These are phyloP conservation scores for Anguilla obscura DNA, from an alignment of 2,797 vertebrate genomes.

Conservation along the genomic window DNA sequence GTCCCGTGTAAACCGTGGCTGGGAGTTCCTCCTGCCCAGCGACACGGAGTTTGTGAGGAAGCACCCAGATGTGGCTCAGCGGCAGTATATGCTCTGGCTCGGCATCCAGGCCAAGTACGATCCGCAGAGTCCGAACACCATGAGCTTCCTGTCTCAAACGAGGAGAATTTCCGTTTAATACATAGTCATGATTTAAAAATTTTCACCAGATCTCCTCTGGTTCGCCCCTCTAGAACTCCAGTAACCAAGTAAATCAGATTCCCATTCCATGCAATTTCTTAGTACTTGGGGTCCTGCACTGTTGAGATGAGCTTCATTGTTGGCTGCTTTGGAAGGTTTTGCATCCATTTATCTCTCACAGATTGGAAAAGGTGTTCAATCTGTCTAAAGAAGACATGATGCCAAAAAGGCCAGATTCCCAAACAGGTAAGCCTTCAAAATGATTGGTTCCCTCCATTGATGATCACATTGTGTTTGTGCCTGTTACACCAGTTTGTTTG, in stretches of 20 bases:
- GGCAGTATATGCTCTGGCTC: slow-evolving; percentile 96
- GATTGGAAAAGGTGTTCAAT: slow-evolving; percentile 94
- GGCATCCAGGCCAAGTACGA: slow-evolving; percentile 97
- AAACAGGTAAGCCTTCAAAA: slow-evolving; percentile 72
- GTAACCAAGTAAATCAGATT: too few relatives aligned
- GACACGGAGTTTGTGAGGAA: slow-evolving; percentile 91
- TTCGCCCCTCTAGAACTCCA: too few relatives aligned
- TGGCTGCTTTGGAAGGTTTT: not conserved
- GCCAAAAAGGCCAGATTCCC: slow-evolving; percentile 79
- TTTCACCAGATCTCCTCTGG: too few relatives aligned
- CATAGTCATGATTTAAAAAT: too few relatives aligned
- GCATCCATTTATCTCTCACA: slow-evolving; percentile 56
- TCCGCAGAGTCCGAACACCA: not conserved
- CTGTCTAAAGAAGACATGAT: slow-evolving; percentile 86
- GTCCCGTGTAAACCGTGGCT: slow-evolving; percentile 89
- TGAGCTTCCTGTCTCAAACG: not conserved
- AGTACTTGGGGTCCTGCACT: not conserved
- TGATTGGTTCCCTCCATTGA: not conserved
- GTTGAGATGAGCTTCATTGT: not conserved
- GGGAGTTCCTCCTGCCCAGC: slow-evolving; percentile 91
- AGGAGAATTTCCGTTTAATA: not conserved
- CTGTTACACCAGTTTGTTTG: not conserved
- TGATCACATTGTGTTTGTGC: not conserved
- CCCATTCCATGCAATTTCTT: not conserved
- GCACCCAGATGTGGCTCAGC: slow-evolving; percentile 92